Evolutionary conservation across 2,888 invertebrate species (phyloP), one percentile per base, ranked within the genome.

Genomic region (Xylota sylvarum): DNA sequence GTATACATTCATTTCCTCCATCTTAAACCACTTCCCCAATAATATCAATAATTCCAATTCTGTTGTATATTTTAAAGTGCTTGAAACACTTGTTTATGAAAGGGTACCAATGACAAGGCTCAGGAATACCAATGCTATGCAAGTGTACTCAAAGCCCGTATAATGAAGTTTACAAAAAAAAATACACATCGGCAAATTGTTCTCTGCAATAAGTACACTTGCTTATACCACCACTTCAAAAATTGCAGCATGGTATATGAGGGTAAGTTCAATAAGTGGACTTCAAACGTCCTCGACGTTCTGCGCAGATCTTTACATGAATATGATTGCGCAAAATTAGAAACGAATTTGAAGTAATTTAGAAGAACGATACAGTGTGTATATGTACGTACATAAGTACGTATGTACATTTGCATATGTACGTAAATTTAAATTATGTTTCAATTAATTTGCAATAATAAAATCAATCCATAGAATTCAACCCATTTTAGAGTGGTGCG

Each of bases 51-150:
- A 70, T 70, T 85, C 64, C 70, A 65, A 85, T 76, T 58, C n/a
- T 56, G 46, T 14, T 72, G 58, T 72, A 58, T 58, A 46, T 78
- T 78, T 73, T 64, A 35, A 87, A 74, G 78, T 78, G 50, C 55
- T 83, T 70, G 23, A 83, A 87, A 70, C 86, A 87, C 77, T 87
- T 82, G 78, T 79, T 70, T 48, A n/a, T 55, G 19, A 78, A 82
- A 83, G 86, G 83, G 74, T 83, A 87, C 82, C 86, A 83, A 78
- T 87, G 78, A 83, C 78, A 83, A 78, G 67, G 69, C 56, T 70
- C 73, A 74, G 67, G 73, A 78, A 83, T 78, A 83, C 86, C 83
- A 86, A 86, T 87, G 83, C 83, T 69, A 64, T 74, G 62, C n/a
- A 72, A 78, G 78, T 62, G 32, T 83, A 78, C 83, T 78, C 58